A percentile compares a stretch with the other conserved stretches of the same genome.
Conservation (phyloP, 2,113 vertebrate species). For the Scartelaos histophorus region DNA sequence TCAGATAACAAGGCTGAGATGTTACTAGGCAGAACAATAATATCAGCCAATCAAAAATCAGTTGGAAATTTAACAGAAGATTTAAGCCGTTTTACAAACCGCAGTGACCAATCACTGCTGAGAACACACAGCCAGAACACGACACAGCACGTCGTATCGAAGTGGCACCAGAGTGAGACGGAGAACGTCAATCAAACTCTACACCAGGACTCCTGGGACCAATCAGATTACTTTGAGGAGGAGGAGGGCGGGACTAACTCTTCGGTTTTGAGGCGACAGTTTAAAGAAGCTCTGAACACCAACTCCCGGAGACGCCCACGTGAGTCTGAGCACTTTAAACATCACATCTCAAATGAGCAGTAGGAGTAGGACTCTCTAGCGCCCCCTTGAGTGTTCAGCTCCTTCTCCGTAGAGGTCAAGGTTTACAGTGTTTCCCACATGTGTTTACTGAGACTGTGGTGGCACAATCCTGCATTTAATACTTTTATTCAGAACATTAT, state of each 20-base stretch:
- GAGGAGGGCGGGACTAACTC: conserved; percentile 4
- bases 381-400: too few species aligned
- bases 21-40: neutral
- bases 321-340: neutral
- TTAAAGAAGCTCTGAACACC: neutral
- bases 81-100: neutral
- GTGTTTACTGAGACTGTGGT: too few species aligned
- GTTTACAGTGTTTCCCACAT: too few species aligned
- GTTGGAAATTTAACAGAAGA: neutral
- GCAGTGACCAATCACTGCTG: neutral
- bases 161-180: neutral
- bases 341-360: neutral
- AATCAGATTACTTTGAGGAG: neutral
- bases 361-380: too few species aligned
- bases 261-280: conserved; percentile 5
- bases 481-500: too few species aligned
- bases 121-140: neutral
- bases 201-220: neutral
- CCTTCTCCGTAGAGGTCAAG: too few species aligned
- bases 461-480: too few species aligned
- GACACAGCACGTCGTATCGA: neutral
- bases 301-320: neutral
- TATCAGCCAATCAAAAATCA: neutral
- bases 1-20: too few species aligned
- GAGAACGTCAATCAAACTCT: neutral